Percentiles rank a stretch among this genome's conserved stretches.
These are phyloP conservation scores for Cairina moschata DNA, from an alignment of 2,113 vertebrate species.

Conservation along the genomic window DNA sequence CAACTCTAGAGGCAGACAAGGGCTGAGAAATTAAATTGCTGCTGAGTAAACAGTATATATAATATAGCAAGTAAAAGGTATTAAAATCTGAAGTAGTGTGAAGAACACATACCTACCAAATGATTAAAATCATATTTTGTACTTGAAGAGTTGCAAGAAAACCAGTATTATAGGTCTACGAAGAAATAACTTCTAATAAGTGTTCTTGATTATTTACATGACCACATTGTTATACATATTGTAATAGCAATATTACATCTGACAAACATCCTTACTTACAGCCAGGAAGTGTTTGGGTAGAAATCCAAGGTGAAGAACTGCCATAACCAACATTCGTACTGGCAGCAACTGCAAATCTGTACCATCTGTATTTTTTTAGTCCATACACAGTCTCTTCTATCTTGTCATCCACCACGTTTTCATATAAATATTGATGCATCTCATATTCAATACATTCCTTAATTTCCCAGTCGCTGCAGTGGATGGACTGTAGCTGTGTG, in stretches of 20 bases:
- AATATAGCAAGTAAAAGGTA: neutral
- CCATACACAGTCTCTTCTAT: slow-evolving; percentile 79
- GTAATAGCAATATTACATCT: neutral
- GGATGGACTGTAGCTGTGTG: slow-evolving; percentile 79
- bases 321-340: slow-evolving; percentile 90
- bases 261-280: slow-evolving; percentile 79
- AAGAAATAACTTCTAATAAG: neutral
- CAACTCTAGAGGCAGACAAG: rapidly evolving
- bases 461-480: slow-evolving; percentile 80
- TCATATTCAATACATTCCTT: slow-evolving; percentile 82
- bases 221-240: neutral
- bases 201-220: neutral
- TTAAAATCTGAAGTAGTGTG: neutral
- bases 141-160: neutral
- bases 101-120: neutral
- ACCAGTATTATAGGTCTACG: neutral
- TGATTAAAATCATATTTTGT: neutral
- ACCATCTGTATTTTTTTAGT: slow-evolving; percentile 89
- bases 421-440: slow-evolving; percentile 76
- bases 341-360: slow-evolving; percentile 89
- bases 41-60: neutral
- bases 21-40: neutral
- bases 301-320: slow-evolving; percentile 85
- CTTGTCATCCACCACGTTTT: slow-evolving; percentile 1
- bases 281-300: slow-evolving; percentile 85